Evolutionary conservation across 2,888 invertebrate species (phyloP).

Genomic region (Bimastos eiseni): DNA sequence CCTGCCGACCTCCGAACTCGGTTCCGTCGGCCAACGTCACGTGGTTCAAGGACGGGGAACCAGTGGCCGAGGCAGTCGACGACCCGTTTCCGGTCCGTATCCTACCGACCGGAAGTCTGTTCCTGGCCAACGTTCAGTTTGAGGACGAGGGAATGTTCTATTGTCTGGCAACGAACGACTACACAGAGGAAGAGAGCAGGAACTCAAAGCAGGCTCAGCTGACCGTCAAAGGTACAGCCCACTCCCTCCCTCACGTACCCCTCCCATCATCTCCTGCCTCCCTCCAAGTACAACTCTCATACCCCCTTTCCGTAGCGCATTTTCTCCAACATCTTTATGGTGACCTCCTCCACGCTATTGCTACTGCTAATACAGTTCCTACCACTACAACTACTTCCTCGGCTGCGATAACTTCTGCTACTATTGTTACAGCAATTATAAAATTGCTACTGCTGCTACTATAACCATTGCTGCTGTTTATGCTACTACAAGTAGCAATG

Average conservation of each 20-base stretch:
- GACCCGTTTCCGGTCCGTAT: conserved; percentile 48
- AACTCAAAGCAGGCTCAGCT: conserved; percentile 50
- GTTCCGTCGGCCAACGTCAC: conserved; percentile 54
- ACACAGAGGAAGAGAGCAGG: conserved; percentile 48
- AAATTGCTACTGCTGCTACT: no score
- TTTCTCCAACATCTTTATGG: no score
- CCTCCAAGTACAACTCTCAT: no score
- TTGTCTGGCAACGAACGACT: conserved; percentile 53
- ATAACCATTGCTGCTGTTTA: no score
- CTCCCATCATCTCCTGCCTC: no score
- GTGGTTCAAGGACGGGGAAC: conserved; percentile 56
- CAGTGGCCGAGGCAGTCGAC: conserved; percentile 44
- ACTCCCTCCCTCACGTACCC: background rate
- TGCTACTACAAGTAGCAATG: no score
- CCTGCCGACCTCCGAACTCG: conserved; percentile 57
- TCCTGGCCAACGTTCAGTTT: conserved; percentile 50
- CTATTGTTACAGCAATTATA: no score
- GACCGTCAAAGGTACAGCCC: conserved; percentile 49
- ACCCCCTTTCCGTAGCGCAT: no score
- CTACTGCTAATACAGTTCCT: no score
- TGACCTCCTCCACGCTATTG: no score
- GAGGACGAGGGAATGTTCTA: conserved; percentile 54
- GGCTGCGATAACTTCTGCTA: no score
- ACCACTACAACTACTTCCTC: no score
- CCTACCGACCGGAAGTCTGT: conserved; percentile 49